Evolutionary conservation across 2,888 invertebrate genomes (phyloP).

Genomic region (Minunthozetes semirufus): DNA sequence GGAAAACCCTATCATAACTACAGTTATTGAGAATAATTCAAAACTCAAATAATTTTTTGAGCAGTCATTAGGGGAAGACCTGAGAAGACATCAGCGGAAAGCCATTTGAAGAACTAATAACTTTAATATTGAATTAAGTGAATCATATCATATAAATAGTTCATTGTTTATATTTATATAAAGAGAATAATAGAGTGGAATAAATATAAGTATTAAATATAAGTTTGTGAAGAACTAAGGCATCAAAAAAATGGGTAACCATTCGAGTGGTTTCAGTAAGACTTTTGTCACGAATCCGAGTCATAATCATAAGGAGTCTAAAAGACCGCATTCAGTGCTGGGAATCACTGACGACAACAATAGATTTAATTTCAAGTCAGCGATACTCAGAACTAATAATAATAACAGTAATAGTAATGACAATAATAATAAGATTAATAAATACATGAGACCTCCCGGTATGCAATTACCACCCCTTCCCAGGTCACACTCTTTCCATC

Average conservation of each 20-base stretch:
- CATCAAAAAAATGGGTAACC: conserved; percentile 12
- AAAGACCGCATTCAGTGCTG: conserved; percentile 33
- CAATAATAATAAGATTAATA: neutral
- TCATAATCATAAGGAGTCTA: conserved; percentile 6
- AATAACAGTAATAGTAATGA: neutral
- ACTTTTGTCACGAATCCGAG: conserved; percentile 19
- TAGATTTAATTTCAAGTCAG: conserved; percentile 22
- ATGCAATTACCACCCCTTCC: conserved; percentile 37
- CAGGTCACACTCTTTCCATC: conserved; percentile 37
- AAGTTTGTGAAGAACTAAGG: neutral
- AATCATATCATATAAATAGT: conserved; percentile 15
- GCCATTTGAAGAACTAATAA: neutral
- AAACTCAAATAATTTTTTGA: no score
- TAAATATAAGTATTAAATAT: neutral
- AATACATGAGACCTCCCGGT: conserved; percentile 17
- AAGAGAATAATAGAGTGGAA: conserved; percentile 4
- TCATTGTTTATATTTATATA: neutral
- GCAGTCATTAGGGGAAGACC: neutral
- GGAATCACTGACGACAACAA: conserved; percentile 29
- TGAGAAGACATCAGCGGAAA: neutral
- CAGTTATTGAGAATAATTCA: no score
- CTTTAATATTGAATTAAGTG: conserved; percentile 1
- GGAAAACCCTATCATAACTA: neutral
- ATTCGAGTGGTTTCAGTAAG: conserved; percentile 28
- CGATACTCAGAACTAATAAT: conserved; percentile 13